These are phyloP conservation scores for Drosophila funebris DNA, from an alignment of 1,140 invertebrate species.

Conservation along the genomic window DNA sequence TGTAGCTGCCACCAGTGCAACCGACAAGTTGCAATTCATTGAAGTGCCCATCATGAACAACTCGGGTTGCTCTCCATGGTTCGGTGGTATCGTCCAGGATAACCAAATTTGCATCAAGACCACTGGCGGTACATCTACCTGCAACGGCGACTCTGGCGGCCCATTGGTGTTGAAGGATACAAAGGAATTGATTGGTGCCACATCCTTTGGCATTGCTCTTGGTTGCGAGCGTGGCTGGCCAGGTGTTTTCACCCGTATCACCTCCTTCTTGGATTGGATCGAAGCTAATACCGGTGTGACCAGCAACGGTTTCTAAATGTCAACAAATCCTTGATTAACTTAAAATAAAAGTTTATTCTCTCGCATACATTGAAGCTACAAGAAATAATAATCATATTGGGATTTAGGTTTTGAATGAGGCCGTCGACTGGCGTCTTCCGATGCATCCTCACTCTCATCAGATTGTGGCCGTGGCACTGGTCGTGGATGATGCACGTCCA, in stretches of 20 bases:
- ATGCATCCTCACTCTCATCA: constrained; percentile 32
- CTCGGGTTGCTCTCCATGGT: constrained; percentile 55
- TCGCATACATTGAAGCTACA: constrained; percentile 45
- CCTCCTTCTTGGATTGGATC: constrained; percentile 85
- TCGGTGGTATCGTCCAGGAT: constrained; percentile 18
- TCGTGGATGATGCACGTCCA: constrained; percentile 39
- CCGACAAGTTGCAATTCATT: constrained; percentile 54
- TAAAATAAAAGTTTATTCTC: constrained; percentile 68
- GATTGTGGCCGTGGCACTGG: constrained; percentile 15
- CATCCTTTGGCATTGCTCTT: constrained; percentile 85
- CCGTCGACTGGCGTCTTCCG: constrained; percentile 29
- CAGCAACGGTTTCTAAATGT: constrained; percentile 54
- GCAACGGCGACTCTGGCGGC: constrained; percentile 85
- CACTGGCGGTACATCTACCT: constrained; percentile 67
- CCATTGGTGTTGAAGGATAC: constrained; percentile 82
- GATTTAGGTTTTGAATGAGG: constrained; percentile 51
- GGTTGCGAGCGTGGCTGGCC: constrained; percentile 85
- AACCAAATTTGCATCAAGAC: constrained; percentile 73
- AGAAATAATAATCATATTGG: constrained; percentile 68
- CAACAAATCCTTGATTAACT: constrained; percentile 12
- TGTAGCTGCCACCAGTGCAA: constrained; percentile 33
- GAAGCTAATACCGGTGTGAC: constrained; percentile 44
- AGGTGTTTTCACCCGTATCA: constrained; percentile 85
- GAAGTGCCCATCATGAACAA: constrained; percentile 59
- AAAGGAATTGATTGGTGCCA: constrained; percentile 84